phyloP scores from a whole-genome alignment of 2,888 invertebrate genomes.

The Chirona hameri region DNA sequence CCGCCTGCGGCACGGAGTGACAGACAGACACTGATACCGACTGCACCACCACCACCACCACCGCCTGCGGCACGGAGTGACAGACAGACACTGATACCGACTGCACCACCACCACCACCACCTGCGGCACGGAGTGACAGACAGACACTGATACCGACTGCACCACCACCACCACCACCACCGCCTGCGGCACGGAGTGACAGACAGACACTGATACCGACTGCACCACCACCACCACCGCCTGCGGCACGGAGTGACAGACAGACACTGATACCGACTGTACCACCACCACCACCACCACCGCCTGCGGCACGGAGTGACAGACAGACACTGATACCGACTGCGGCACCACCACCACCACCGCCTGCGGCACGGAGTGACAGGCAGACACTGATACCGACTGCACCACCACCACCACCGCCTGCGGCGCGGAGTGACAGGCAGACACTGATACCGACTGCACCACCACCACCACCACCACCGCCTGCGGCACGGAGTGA shows the following conservation, averaged over 20 bases:
- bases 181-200: slow-evolving; percentile 43
- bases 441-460: neutral
- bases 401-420: slow-evolving; percentile 52
- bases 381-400: neutral
- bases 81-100: neutral
- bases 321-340: neutral
- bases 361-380: slow-evolving; percentile 43
- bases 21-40: neutral
- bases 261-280: neutral
- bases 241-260: slow-evolving; percentile 41
- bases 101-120: slow-evolving; percentile 52
- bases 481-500: slow-evolving; percentile 43
- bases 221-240: slow-evolving; percentile 52
- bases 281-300: slow-evolving; percentile 54
- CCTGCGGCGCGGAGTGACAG: slow-evolving; percentile 41
- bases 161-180: slow-evolving; percentile 54
- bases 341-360: slow-evolving; percentile 54
- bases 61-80: slow-evolving; percentile 43
- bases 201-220: neutral
- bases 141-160: neutral
- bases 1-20: slow-evolving; percentile 43
- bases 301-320: slow-evolving; percentile 43
- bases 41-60: slow-evolving; percentile 54
- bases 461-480: slow-evolving; percentile 54
- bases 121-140: slow-evolving; percentile 41